These are phyloP conservation scores for Pogonomyrmex barbatus DNA, from an alignment of 1,140 invertebrate species.

Conservation along the genomic window DNA sequence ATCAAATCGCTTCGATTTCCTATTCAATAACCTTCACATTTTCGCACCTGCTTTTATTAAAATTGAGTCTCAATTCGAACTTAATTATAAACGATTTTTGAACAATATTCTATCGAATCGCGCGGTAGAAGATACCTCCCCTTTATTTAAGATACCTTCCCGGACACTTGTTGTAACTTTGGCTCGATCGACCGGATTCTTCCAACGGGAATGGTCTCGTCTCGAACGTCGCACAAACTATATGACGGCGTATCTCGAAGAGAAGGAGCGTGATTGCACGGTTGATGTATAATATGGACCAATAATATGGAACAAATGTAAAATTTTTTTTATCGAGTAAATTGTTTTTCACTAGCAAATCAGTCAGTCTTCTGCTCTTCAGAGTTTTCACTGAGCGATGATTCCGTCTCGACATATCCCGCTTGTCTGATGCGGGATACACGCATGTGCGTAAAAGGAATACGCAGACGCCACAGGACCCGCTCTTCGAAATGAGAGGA, in stretches of 20 bases:
- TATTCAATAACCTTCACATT: not conserved
- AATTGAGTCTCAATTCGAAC: not conserved
- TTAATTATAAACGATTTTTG: not conserved
- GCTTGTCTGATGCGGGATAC: constrained; percentile 27
- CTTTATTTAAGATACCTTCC: constrained; percentile 27
- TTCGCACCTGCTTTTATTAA: not conserved
- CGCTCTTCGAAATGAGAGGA: constrained; percentile 37
- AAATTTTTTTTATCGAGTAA: constrained; percentile 74
- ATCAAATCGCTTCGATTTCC: not conserved
- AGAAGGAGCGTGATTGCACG: constrained; percentile 52
- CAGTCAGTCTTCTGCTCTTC: constrained; percentile 70
- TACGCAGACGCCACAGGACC: constrained; percentile 66
- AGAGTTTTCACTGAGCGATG: constrained; percentile 74
- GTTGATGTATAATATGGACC: constrained; percentile 33
- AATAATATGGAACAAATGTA: constrained; percentile 68
- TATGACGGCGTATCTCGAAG: constrained; percentile 64
- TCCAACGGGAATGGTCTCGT: constrained; percentile 22
- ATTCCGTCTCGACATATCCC: constrained; percentile 21
- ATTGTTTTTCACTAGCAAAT: constrained; percentile 74
- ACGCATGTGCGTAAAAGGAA: constrained; percentile 46
- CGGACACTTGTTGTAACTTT: constrained; percentile 72
- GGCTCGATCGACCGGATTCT: constrained; percentile 53
- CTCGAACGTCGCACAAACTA: constrained; percentile 26
- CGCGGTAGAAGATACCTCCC: not conserved
- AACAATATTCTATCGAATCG: not conserved